Evolutionary conservation across 2,888 invertebrate species (phyloP), one percentile per base, ranked within the genome.

Genomic region (Hypolimnas misippus): DNA sequence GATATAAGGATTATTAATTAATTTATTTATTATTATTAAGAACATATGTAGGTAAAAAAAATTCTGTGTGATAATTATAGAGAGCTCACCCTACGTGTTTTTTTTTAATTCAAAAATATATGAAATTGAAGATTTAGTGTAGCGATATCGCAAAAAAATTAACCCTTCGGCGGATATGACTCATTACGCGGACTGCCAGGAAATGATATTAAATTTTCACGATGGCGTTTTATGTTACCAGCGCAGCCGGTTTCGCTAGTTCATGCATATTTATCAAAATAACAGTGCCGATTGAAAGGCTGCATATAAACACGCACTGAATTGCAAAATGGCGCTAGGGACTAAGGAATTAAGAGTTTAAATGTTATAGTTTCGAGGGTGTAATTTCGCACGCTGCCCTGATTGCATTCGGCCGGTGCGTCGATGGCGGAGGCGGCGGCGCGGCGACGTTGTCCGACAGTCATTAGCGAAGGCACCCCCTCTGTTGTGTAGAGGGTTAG

Each of bases 261-360:
- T 89, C 89, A 91, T 92, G 86, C 90, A 92, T 92, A 92, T 92
- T 91, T 90, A 91, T 91, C 89, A 89, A 89, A 91, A 91, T 89
- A 90, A 89, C 89, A 87, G 84, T 81, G 85, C 82, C 89, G 90
- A 91, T 91, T 91, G 90, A 89, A 90, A 90, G 87, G 87, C 84
- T 90, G 89, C 89, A 90, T 89, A 89, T 84, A 88, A 87, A 89
- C 91, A 89, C 88, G 88, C 88, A 89, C 81, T 74, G 81, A 84
- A 85, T 81, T 82, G 84, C 82, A 81, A 81, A 80, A 81, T 78
- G 77, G 76, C 67, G 72, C 73, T 70, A 74, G 73, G 71, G 77
- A 77, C 76, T 73, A 75, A 76, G 73, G 82, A 86, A 84, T 84
- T 89, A 76, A 78, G 82, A 77, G 87, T 84, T 80, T 87, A 77